Percentiles rank a stretch among this genome's conserved stretches.
phyloP scores from a whole-genome alignment of 2,797 vertebrate species.

The Gastrophryne carolinensis region DNA sequence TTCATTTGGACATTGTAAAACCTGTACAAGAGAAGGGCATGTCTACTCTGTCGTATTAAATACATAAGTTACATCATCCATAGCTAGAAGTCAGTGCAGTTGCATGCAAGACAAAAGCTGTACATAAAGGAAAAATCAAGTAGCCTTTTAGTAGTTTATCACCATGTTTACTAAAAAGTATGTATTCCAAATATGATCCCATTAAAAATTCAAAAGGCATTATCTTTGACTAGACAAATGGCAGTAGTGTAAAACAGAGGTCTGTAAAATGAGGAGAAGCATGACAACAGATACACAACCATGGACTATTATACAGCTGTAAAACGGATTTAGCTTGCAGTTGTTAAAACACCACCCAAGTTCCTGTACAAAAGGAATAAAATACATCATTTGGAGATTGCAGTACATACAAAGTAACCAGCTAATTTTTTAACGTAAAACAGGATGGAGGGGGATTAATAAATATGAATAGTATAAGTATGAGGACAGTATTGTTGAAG shows the following conservation, averaged over 20 bases:
- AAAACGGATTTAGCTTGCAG: neutral
- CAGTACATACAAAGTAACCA: neutral
- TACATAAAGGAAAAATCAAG: neutral
- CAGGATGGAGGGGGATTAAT: neutral
- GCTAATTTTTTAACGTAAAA: neutral
- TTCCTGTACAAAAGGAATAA: neutral
- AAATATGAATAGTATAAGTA: neutral
- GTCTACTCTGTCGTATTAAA: too few species aligned
- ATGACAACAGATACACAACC: conserved; percentile 16
- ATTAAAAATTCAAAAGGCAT: conserved; percentile 33
- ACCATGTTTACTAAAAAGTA: conserved; percentile 43
- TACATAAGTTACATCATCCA: too few species aligned
- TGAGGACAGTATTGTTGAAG: neutral
- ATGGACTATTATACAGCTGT: conserved; percentile 19
- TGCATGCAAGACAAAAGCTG: too few species aligned
- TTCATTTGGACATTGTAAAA: too few species aligned
- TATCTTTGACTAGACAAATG: conserved; percentile 26
- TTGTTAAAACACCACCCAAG: neutral
- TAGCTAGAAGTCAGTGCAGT: too few species aligned
- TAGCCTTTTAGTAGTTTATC: conserved; percentile 18
- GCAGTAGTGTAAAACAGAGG: conserved; percentile 33
- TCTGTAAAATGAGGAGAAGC: conserved; percentile 15
- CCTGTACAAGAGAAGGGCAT: too few species aligned
- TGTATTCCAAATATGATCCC: conserved; percentile 36
- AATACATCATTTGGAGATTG: neutral